phyloP scores from a whole-genome alignment of 2,797 vertebrate species.

The Poecile montanus region DNA sequence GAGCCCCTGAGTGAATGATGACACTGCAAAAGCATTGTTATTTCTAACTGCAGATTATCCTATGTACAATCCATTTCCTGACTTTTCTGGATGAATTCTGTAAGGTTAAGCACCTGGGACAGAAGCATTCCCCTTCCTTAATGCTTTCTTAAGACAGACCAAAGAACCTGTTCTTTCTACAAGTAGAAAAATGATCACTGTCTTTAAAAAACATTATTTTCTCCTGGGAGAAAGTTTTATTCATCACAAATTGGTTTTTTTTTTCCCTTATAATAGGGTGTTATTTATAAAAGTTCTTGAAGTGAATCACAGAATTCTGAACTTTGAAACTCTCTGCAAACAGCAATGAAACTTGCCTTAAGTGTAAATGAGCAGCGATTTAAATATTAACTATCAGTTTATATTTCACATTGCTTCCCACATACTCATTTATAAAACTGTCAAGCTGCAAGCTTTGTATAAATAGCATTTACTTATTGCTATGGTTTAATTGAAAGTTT shows the following conservation, averaged over 20 bases:
- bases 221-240: background rate
- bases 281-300: conserved; percentile 17
- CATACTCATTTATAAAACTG: conserved; percentile 5
- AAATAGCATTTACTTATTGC: conserved; percentile 31
- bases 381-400: conserved; percentile 46
- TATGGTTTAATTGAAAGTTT: background rate
- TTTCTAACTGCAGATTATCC: background rate
- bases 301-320: conserved; percentile 6
- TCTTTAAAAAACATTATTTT: background rate
- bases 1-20: background rate
- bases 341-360: background rate
- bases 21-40: background rate
- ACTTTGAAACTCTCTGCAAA: conserved; percentile 26
- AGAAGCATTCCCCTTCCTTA: background rate
- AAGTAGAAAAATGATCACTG: background rate
- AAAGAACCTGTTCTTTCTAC: background rate
- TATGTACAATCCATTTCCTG: background rate
- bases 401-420: conserved; percentile 34
- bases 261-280: background rate
- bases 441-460: background rate
- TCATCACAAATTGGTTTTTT: background rate
- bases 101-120: background rate
- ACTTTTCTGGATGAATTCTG: background rate
- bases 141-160: background rate
- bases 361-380: conserved; percentile 9